Percentiles rank a stretch among this genome's conserved stretches.
phyloP scores from a whole-genome alignment of 2,888 invertebrate species.

The Teleogryllus oceanicus region DNA sequence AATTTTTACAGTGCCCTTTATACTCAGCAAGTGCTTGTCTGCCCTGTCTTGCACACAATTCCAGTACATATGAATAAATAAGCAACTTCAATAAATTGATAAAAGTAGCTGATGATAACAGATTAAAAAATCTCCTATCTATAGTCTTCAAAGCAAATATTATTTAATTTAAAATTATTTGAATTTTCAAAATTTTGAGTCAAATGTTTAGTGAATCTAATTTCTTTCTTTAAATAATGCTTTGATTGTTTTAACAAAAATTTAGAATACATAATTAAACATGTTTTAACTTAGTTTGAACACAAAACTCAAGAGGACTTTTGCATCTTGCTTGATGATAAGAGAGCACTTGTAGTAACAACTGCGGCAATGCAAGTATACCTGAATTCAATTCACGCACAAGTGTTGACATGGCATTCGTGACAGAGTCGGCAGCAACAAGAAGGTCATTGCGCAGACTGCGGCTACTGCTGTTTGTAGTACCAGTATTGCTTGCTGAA shows the following conservation, averaged over 20 bases:
- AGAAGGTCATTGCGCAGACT: slow-evolving; percentile 81
- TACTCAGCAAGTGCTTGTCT: neutral
- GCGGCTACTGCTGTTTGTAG: slow-evolving; percentile 48
- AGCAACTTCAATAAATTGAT: neutral
- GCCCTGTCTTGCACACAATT: no score
- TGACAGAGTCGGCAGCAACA: slow-evolving; percentile 94
- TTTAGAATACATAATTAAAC: no score
- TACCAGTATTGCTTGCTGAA: slow-evolving; percentile 34
- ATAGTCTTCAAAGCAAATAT: no score
- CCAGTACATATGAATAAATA: neutral
- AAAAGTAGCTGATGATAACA: neutral
- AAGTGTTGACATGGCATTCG: slow-evolving; percentile 95
- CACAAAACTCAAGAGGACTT: neutral
- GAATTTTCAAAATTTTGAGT: neutral
- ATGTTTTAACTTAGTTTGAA: no score
- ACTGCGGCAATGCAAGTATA: slow-evolving; percentile 29
- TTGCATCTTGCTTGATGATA: neutral
- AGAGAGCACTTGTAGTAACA: neutral
- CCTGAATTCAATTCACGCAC: slow-evolving; percentile 92
- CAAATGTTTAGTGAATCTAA: neutral
- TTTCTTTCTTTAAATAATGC: neutral
- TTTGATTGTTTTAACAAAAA: neutral
- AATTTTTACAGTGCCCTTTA: neutral
- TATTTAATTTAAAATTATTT: no score
- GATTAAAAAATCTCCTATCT: no score